Evolutionary conservation across 2,888 invertebrate species (phyloP).

Genomic region (Phyllotreta cruciferae): DNA sequence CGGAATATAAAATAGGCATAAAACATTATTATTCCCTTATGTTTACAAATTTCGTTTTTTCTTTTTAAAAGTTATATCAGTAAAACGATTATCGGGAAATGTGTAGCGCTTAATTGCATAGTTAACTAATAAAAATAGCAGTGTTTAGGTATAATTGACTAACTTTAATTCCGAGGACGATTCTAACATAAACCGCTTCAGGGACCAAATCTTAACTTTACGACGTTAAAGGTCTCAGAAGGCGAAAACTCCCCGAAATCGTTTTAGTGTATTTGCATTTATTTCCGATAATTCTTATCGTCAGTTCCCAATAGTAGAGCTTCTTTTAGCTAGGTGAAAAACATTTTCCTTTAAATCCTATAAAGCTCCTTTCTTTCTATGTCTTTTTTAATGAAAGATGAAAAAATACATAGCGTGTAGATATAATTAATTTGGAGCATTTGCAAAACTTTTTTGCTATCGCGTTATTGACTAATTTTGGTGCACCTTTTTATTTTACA

Average conservation of each 20-base stretch:
- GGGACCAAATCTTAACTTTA: constrained; percentile 23
- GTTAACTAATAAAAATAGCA: no score
- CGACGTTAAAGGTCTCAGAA: constrained; percentile 27
- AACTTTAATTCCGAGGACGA: no score
- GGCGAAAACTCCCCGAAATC: constrained; percentile 26
- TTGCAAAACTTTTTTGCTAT: neutral
- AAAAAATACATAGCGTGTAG: no score
- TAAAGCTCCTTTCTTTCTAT: neutral
- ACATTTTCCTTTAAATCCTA: constrained; percentile 18
- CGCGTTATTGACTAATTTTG: neutral
- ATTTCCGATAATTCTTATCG: constrained; percentile 28
- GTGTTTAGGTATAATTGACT: no score
- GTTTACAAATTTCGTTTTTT: no score
- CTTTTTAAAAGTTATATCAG: no score
- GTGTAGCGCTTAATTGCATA: no score
- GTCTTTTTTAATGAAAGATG: neutral
- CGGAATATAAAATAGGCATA: no score
- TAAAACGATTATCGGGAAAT: no score
- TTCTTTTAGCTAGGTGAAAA: constrained; percentile 14
- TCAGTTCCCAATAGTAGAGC: constrained; percentile 25
- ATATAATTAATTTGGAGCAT: no score
- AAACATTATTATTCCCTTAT: no score
- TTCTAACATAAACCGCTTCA: constrained; percentile 16
- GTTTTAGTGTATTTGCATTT: constrained; percentile 29
- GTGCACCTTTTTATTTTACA: neutral